Evolutionary conservation across 2,888 invertebrate species (phyloP).

Genomic region (Temnothorax ravouxi): DNA sequence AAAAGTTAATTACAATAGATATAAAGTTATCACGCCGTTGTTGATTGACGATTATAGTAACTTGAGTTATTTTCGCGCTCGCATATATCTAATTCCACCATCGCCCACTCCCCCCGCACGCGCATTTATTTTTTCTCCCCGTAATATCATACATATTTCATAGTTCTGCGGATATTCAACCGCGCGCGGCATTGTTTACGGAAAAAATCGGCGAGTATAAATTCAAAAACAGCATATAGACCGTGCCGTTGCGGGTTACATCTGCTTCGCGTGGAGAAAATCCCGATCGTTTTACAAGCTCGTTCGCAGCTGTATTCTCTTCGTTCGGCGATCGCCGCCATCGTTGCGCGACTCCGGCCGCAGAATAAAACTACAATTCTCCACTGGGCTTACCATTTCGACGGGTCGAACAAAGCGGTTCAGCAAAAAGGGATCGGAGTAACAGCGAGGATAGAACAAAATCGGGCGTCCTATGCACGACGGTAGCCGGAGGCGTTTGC

Average conservation of each 20-base stretch:
- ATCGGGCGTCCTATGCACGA: neutral
- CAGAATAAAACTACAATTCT: slow-evolving; percentile 48
- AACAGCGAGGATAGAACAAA: slow-evolving; percentile 4
- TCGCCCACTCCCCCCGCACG: neutral
- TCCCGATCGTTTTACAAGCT: slow-evolving; percentile 47
- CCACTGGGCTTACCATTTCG: slow-evolving; percentile 30
- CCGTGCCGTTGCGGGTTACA: slow-evolving; percentile 28
- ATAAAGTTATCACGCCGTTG: neutral
- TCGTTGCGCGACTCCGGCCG: slow-evolving; percentile 15
- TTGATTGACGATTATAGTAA: slow-evolving; percentile 1
- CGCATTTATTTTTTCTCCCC: slow-evolving; percentile 20
- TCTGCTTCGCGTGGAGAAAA: slow-evolving; percentile 37
- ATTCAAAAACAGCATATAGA: slow-evolving; percentile 29
- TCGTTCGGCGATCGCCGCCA: slow-evolving; percentile 36
- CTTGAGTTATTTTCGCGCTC: slow-evolving; percentile 14
- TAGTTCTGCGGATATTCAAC: slow-evolving; percentile 17
- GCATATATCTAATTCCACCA: slow-evolving; percentile 20
- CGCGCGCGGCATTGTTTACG: slow-evolving; percentile 50
- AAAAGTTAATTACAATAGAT: neutral
- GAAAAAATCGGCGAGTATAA: slow-evolving; percentile 44
- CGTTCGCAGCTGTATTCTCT: slow-evolving; percentile 47
- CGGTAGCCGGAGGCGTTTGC: slow-evolving; percentile 30
- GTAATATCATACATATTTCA: slow-evolving; percentile 57
- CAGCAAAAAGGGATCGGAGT: neutral
- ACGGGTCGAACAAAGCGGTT: slow-evolving; percentile 46